phyloP scores from a whole-genome alignment of 2,113 vertebrate species.

The Trogon melanurus region DNA sequence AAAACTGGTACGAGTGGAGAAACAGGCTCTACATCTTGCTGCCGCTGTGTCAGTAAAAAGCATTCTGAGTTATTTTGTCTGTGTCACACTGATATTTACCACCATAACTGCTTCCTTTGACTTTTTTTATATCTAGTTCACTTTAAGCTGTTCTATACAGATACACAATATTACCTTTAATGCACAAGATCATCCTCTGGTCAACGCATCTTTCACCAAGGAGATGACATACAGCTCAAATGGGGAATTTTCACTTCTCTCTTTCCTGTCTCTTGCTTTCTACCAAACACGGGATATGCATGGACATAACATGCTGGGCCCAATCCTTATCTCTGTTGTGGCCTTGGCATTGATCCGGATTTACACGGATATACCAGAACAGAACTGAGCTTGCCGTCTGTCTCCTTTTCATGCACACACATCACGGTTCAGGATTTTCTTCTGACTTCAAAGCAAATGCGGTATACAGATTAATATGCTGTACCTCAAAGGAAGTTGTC shows the following conservation, averaged over 20 bases:
- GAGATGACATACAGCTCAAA: background rate
- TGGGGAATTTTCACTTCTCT: background rate
- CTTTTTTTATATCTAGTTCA: slow-evolving; percentile 36
- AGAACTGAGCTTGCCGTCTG: background rate
- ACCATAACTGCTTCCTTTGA: slow-evolving; percentile 4
- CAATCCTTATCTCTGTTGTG: background rate
- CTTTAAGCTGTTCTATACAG: slow-evolving; percentile 21
- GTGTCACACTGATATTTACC: slow-evolving; percentile 30
- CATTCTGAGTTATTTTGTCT: slow-evolving; percentile 29
- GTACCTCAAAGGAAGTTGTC: slow-evolving; percentile 67
- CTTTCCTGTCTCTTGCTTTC: background rate
- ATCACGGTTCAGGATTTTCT: slow-evolving; percentile 36
- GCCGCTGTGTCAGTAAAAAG: slow-evolving; percentile 1
- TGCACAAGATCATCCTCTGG: background rate
- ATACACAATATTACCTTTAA: slow-evolving; percentile 21
- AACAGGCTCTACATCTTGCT: slow-evolving; percentile 27
- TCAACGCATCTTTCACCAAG: background rate
- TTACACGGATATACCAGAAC: background rate
- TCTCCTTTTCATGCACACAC: slow-evolving; percentile 13
- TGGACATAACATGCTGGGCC: background rate
- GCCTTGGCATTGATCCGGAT: background rate
- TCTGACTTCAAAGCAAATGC: slow-evolving; percentile 56
- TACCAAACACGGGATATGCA: background rate
- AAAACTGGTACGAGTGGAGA: slow-evolving; percentile 28
- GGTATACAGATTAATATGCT: slow-evolving; percentile 44